phyloP scores from a whole-genome alignment of 2,797 vertebrate genomes.

The Fundulus diaphanus region DNA sequence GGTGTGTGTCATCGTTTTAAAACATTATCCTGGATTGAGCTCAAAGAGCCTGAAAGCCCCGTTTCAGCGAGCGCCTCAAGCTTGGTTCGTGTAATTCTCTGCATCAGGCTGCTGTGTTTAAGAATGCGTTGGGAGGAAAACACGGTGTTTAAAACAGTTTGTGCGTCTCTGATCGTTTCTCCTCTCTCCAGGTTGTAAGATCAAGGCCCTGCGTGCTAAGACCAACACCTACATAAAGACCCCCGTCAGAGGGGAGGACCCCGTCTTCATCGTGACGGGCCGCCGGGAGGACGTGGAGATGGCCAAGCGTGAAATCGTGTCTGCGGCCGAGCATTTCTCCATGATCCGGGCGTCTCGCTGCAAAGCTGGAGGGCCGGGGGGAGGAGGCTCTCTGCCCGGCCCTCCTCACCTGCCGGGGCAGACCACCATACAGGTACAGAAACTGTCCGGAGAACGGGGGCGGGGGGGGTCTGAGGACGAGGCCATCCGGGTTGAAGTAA shows the following conservation, averaged over 20 bases:
- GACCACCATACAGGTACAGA: slow-evolving; percentile 94
- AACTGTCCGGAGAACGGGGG: background rate
- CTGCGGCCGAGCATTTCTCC: slow-evolving; percentile 96
- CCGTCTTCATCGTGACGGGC: slow-evolving; percentile 95
- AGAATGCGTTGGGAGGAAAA: background rate
- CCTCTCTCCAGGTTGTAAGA: slow-evolving; percentile 89
- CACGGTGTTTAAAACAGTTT: background rate
- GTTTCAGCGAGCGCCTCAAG: background rate
- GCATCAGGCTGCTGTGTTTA: background rate
- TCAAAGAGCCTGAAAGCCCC: background rate
- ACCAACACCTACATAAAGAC: slow-evolving; percentile 99
- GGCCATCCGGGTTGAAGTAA: background rate
- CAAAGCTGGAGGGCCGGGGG: slow-evolving; percentile 83
- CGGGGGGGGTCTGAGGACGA: background rate
- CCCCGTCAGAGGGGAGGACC: slow-evolving; percentile 94
- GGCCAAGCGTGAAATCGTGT: slow-evolving; percentile 97
- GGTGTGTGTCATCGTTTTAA: background rate
- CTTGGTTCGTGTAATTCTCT: background rate
- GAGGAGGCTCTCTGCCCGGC: slow-evolving; percentile 80
- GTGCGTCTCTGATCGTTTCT: slow-evolving; percentile 19
- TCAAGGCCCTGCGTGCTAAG: slow-evolving; percentile 96
- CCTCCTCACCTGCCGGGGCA: slow-evolving; percentile 94
- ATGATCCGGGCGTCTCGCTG: slow-evolving; percentile 95
- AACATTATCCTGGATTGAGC: background rate
- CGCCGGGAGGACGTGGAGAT: slow-evolving; percentile 96